These are phyloP conservation scores for Bombus confusus DNA, from an alignment of 1,140 invertebrate species.

Conservation along the genomic window DNA sequence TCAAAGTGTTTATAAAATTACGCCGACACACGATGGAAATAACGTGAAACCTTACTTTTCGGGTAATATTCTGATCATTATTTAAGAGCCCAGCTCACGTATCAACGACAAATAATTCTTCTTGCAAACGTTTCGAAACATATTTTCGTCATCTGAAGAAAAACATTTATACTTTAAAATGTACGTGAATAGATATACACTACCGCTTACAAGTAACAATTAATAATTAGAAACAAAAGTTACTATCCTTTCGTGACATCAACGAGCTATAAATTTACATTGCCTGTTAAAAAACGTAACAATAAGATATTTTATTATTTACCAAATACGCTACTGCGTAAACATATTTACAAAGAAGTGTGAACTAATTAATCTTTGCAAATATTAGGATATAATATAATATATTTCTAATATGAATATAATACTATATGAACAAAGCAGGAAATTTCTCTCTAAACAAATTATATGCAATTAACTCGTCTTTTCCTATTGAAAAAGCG, in stretches of 20 bases:
- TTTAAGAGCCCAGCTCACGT: conserved; percentile 73
- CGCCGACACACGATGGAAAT: conserved; percentile 76
- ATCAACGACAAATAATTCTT: conserved; percentile 54
- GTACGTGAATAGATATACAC: neutral
- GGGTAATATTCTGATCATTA: conserved; percentile 75
- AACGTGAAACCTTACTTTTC: conserved; percentile 73
- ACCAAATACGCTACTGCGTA: no score
- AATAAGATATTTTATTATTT: no score
- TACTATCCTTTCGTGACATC: neutral
- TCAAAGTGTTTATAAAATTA: conserved; percentile 84
- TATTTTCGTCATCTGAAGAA: neutral
- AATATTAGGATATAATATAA: no score
- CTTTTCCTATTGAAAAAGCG: no score
- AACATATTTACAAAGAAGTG: no score
- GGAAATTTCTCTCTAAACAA: no score
- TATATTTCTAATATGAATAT: no score
- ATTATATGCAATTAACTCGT: no score
- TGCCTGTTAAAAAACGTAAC: neutral
- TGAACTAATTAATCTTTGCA: no score
- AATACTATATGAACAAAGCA: no score
- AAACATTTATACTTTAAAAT: neutral
- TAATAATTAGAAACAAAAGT: neutral
- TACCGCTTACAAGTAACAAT: neutral
- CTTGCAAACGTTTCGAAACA: conserved; percentile 34
- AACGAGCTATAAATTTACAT: neutral